Percentiles rank a stretch among this genome's conserved stretches.
Evolutionary conservation across 1,140 invertebrate genomes (phyloP).

Genomic region (Drosophila malerkotliana): DNA sequence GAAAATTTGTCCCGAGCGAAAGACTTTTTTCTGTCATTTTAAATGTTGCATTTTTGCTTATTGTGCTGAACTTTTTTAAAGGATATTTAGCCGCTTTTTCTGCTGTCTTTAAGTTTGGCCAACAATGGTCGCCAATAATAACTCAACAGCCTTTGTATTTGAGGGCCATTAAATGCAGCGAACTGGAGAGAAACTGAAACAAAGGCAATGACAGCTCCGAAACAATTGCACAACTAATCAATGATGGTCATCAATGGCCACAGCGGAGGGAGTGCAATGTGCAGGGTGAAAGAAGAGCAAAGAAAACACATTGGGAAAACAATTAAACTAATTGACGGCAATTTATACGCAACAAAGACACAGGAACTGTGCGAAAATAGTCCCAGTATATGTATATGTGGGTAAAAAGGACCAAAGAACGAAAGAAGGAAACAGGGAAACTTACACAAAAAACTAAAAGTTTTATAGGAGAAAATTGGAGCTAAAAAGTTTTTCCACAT

Average conservation of each 20-base stretch:
- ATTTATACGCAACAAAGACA: conserved; percentile 72
- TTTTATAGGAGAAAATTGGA: conserved; percentile 62
- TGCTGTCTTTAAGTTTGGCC: conserved; percentile 12
- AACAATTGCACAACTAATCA: conserved; percentile 73
- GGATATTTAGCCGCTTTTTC: background rate
- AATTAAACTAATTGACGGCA: conserved; percentile 79
- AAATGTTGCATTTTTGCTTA: background rate
- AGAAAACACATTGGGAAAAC: conserved; percentile 59
- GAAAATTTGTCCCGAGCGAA: conserved; percentile 13
- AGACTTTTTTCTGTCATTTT: background rate
- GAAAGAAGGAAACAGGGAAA: conserved; percentile 8
- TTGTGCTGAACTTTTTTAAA: background rate
- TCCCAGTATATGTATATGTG: conserved; percentile 5
- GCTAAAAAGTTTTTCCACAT: conserved; percentile 57
- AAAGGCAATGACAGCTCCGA: conserved; percentile 39
- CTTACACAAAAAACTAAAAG: conserved; percentile 43
- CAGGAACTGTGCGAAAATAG: conserved; percentile 24
- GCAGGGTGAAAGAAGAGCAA: background rate
- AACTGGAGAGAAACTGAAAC: conserved; percentile 12
- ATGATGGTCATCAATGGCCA: conserved; percentile 58
- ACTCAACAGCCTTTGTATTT: conserved; percentile 34
- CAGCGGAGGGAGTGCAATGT: conserved; percentile 9
- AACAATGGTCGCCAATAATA: conserved; percentile 36
- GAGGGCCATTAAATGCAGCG: conserved; percentile 41
- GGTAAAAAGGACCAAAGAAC: background rate